A percentile compares a stretch with the other conserved stretches of the same genome.
phyloP scores from a whole-genome alignment of 2,113 vertebrate genomes.

The Egretta garzetta region DNA sequence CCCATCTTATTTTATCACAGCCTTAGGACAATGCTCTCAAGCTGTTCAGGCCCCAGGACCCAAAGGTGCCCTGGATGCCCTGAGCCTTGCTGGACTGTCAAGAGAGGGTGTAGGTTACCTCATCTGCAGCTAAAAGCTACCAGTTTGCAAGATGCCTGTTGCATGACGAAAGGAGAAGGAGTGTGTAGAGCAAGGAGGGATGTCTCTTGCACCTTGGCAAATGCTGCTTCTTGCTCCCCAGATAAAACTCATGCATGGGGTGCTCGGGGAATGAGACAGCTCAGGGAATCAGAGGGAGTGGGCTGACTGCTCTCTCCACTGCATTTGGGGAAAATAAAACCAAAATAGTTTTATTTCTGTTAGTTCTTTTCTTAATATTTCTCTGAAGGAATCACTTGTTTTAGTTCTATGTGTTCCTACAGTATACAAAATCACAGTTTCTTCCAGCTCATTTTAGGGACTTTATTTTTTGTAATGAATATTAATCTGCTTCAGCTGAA shows the following conservation, averaged over 20 bases:
- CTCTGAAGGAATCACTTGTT: background rate
- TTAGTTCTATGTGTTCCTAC: background rate
- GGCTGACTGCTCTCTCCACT: background rate
- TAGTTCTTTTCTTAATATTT: background rate
- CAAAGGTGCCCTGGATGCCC: background rate
- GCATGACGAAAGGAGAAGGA: background rate
- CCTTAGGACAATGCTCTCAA: background rate
- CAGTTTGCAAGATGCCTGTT: background rate
- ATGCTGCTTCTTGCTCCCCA: background rate
- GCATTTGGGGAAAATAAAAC: background rate
- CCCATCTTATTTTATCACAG: background rate
- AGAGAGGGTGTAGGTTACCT: background rate
- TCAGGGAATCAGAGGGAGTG: fast-evolving
- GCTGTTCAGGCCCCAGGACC: background rate
- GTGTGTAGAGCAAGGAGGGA: fast-evolving
- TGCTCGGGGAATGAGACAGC: background rate
- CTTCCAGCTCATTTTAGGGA: background rate
- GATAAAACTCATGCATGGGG: background rate
- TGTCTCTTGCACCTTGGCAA: fast-evolving
- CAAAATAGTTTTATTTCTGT: background rate
- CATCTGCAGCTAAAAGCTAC: background rate
- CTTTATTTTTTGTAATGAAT: background rate
- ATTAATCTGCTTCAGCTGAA: background rate
- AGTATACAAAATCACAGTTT: background rate
- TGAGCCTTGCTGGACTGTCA: background rate